Percentiles rank a stretch among this genome's conserved stretches.
Evolutionary conservation across 2,113 vertebrate genomes (phyloP).

Genomic region (Callipepla squamata): DNA sequence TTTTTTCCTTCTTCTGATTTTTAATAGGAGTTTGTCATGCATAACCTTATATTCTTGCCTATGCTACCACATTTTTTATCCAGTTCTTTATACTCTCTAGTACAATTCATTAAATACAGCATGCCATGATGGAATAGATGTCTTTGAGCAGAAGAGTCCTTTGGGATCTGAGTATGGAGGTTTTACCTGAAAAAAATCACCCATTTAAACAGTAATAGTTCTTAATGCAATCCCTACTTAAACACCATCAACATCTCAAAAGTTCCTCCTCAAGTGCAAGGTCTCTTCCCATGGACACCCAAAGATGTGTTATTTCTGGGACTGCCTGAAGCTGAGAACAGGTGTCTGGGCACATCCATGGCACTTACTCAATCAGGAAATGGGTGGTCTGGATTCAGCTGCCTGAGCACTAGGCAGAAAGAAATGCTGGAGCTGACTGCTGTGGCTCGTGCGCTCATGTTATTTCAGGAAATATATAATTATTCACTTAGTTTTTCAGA

Average conservation of each 20-base stretch:
- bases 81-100: not conserved
- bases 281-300: not conserved
- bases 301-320: not conserved
- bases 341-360: not conserved
- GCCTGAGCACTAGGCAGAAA: not conserved
- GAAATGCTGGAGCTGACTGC: not conserved
- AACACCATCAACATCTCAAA: not conserved
- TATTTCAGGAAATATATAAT: not conserved
- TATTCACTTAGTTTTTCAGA: not conserved
- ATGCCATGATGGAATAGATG: not conserved
- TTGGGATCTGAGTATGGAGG: not conserved
- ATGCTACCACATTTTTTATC: not conserved
- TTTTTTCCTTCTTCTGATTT: not conserved
- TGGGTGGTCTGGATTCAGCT: not conserved
- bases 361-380: not conserved
- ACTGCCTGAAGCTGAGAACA: not conserved
- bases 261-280: not conserved
- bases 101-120: not conserved
- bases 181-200: not conserved
- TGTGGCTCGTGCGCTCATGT: accelerated
- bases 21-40: not conserved
- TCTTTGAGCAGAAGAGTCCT: not conserved
- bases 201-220: not conserved
- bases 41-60: not conserved
- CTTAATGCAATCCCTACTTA: not conserved